Conservation (phyloP, 2,797 vertebrate genomes). For the Oreochromis grahami region DNA sequence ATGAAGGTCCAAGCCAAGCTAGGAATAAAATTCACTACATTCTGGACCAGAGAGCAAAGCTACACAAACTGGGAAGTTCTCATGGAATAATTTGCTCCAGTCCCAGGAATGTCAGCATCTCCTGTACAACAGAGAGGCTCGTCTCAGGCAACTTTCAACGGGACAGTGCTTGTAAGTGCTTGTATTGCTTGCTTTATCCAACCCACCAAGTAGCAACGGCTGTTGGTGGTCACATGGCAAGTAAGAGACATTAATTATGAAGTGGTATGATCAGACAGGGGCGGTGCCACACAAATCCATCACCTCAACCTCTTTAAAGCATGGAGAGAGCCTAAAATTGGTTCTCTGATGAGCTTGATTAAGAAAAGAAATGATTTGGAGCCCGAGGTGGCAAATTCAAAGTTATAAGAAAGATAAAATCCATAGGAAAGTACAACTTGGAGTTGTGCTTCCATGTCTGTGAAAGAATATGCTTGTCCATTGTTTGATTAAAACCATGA, state of each 20-base stretch:
- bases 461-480: slow-evolving; percentile 4
- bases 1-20: neutral
- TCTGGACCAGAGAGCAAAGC: neutral
- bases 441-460: neutral
- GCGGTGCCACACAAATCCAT: neutral
- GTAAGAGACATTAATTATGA: neutral
- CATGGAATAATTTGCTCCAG: neutral
- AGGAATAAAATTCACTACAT: neutral
- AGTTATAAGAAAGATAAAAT: slow-evolving; percentile 20
- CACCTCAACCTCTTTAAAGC: neutral
- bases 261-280: neutral
- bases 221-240: neutral
- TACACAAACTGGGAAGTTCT: neutral
- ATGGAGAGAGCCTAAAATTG: neutral
- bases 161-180: neutral
- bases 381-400: neutral
- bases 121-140: neutral
- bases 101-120: neutral
- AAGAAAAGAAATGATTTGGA: neutral
- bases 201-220: neutral
- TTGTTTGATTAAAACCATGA: slow-evolving; percentile 27
- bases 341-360: neutral
- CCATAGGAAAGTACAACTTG: slow-evolving; percentile 18
- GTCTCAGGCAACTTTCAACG: neutral
- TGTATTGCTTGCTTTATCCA: neutral